phyloP scores from a whole-genome alignment of 1,140 invertebrate genomes.

The Polypedilum vanderplanki region DNA sequence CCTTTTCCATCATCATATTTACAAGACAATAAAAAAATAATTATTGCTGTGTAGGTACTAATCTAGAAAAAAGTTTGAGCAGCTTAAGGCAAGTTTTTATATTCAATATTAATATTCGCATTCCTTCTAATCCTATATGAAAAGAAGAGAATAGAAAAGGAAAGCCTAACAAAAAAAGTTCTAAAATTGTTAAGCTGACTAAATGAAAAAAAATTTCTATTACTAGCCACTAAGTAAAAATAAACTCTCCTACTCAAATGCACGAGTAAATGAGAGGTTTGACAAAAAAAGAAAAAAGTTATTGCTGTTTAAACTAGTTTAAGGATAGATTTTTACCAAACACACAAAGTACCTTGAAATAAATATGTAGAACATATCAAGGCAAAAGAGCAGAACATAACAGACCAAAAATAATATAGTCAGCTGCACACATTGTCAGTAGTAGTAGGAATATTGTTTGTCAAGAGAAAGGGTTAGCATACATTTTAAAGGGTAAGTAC shows the following conservation, averaged over 20 bases:
- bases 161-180: too few species aligned
- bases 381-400: slow-evolving; percentile 46
- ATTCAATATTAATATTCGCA: too few species aligned
- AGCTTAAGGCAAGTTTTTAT: too few species aligned
- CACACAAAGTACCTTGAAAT: slow-evolving; percentile 37
- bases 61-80: background rate
- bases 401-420: slow-evolving; percentile 46
- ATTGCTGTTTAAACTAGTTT: too few species aligned
- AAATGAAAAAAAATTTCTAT: too few species aligned
- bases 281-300: background rate
- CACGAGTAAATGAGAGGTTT: background rate
- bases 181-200: too few species aligned
- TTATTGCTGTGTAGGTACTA: background rate
- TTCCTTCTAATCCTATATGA: too few species aligned
- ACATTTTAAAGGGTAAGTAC: slow-evolving; percentile 11
- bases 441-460: slow-evolving; percentile 18
- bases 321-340: background rate
- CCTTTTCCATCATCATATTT: background rate
- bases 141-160: too few species aligned
- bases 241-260: too few species aligned
- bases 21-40: background rate
- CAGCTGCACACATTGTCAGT: slow-evolving; percentile 34
- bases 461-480: slow-evolving; percentile 17
- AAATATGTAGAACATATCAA: slow-evolving; percentile 46
- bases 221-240: too few species aligned